Conservation (phyloP, 2,888 invertebrate genomes). For the Pristionchus entomophagus region DNA sequence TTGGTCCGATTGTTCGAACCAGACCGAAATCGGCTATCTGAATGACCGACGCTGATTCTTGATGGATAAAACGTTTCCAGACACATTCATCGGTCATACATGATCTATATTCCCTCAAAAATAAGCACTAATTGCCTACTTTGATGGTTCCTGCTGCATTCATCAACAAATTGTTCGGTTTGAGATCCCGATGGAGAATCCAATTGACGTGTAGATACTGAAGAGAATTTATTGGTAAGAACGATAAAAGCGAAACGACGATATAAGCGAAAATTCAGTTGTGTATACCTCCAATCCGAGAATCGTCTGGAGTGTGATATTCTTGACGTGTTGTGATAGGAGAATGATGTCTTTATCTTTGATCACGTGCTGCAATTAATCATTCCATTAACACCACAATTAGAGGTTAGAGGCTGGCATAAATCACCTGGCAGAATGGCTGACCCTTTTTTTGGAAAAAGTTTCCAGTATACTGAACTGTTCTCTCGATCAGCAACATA, state of each 20-base stretch:
- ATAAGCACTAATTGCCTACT: conserved; percentile 56
- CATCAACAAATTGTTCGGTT: conserved; percentile 97
- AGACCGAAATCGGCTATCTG: no score
- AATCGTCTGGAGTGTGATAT: conserved; percentile 94
- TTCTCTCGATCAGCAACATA: no score
- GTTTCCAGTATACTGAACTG: no score
- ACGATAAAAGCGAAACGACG: not conserved
- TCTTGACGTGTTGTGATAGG: conserved; percentile 92
- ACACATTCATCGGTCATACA: not conserved
- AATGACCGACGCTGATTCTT: no score
- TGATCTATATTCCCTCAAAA: not conserved
- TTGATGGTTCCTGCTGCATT: conserved; percentile 93
- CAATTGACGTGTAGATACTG: conserved; percentile 40
- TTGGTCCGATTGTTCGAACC: no score
- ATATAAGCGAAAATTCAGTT: not conserved
- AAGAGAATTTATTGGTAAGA: not conserved
- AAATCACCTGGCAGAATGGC: no score
- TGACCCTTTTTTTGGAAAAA: no score
- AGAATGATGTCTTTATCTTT: conserved; percentile 88
- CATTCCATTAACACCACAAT: no score
- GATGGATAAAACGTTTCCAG: not conserved
- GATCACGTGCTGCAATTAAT: conserved; percentile 70
- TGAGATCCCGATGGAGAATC: conserved; percentile 84
- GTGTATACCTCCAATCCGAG: conserved; percentile 85
- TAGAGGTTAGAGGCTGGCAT: no score